Base-by-base conservation (phyloP, 1,140 invertebrate species). In the Ruditapes philippinarum region DNA sequence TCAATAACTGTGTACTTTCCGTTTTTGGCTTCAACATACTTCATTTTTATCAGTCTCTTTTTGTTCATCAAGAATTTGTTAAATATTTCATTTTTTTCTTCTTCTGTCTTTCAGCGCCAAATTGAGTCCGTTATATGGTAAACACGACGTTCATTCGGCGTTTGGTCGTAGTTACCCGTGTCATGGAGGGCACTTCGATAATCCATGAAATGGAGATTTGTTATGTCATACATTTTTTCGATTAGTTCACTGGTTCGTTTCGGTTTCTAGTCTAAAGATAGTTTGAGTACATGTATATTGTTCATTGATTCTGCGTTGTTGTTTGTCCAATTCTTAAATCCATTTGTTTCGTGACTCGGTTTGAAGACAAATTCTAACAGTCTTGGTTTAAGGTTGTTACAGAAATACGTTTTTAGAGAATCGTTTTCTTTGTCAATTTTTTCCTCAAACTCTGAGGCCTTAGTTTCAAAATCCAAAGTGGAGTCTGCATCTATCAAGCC, bases 311-410 rank as follows among this genome's bases (percentile, higher is more conserved):
- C 80, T 28, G 60, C 80, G 33, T 83, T 83, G 62, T 83, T 70
- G 38, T 83, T 83, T 45, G 80, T 83, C 80, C 80, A 83, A 22
- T 83, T 83, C 28, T 60, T 80, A 22, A 5, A n/a, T 7, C 51
- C 51, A 57, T 80, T 31, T 12, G 14, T 60, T 36, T 60, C 62
- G 5, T 33, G 14, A 19, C 45, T 38, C 5, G 51, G 51, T 12
- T 57, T 11, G n/a, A n/a, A n/a, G n/a, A n/a, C n/a, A n/a, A n/a
- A n/a, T n/a, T n/a, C n/a, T n/a, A n/a, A n/a, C n/a, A n/a, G n/a
- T n/a, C n/a, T n/a, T n/a, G n/a, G n/a, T n/a, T n/a, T n/a, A n/a
- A n/a, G n/a, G n/a, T n/a, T n/a, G n/a, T n/a, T n/a, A n/a, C n/a
- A n/a, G n/a, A n/a, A n/a, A n/a, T n/a, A n/a, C n/a, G n/a, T n/a